Evolutionary conservation across 2,113 vertebrate genomes (phyloP).

Genomic region (Progne subis): DNA sequence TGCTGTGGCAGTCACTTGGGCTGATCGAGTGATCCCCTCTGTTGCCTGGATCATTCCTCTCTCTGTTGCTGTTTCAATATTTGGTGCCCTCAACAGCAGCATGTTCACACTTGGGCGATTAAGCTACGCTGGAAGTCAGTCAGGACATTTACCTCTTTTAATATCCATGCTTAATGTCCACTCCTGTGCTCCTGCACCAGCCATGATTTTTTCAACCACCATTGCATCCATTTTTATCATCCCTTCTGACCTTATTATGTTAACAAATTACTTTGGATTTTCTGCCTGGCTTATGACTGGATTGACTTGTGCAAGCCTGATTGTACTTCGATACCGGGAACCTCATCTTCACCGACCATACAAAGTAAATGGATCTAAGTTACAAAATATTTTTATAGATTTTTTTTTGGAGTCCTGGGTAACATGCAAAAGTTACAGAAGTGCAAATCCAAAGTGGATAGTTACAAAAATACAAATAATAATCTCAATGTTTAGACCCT

Average conservation of each 20-base stretch:
- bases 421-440: not conserved
- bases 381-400: not conserved
- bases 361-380: constrained; percentile 64
- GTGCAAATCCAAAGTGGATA: not conserved
- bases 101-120: constrained; percentile 66
- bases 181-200: constrained; percentile 65
- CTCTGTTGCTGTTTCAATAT: constrained; percentile 72
- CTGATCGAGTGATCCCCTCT: constrained; percentile 71
- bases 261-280: constrained; percentile 75
- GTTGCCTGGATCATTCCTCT: constrained; percentile 71
- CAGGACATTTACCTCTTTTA: constrained; percentile 70
- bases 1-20: constrained; percentile 76
- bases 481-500: not conserved
- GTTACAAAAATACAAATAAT: not conserved
- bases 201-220: constrained; percentile 71
- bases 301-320: constrained; percentile 66
- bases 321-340: constrained; percentile 72
- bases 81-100: constrained; percentile 74
- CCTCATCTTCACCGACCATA: constrained; percentile 70
- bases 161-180: constrained; percentile 73
- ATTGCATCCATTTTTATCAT: constrained; percentile 74
- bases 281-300: constrained; percentile 67
- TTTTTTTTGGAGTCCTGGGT: not conserved
- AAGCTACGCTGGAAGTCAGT: constrained; percentile 71
- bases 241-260: constrained; percentile 68